Evolutionary conservation across 2,888 invertebrate genomes (phyloP).

Genomic region (Calameuta pallipes): DNA sequence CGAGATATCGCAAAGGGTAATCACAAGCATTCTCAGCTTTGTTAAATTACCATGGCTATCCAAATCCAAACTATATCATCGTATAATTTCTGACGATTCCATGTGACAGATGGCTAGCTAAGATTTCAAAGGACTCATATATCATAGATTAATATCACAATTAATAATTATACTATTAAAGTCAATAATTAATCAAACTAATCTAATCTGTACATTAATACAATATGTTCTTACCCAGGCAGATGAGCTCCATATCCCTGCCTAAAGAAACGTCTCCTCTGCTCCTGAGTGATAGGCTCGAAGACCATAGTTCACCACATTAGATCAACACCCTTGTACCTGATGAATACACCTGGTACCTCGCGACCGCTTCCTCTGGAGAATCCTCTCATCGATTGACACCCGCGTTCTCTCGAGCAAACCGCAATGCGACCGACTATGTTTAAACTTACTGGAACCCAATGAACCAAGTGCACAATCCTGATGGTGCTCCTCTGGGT

Average conservation of each 20-base stretch:
- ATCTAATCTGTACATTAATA: background rate
- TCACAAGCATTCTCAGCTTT: background rate
- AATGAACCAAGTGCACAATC: background rate
- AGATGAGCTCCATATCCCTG: conserved; percentile 74
- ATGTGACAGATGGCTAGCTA: background rate
- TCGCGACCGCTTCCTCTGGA: background rate
- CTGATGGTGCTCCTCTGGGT: background rate
- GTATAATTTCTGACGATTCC: background rate
- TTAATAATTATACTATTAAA: no score
- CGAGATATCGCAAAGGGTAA: background rate
- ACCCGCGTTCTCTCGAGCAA: background rate
- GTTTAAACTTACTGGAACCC: background rate
- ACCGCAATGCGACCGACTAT: background rate
- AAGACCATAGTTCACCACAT: conserved; percentile 67
- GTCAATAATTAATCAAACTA: background rate
- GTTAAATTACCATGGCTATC: background rate
- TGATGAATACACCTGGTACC: conserved; percentile 7
- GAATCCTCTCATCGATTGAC: background rate
- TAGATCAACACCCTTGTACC: conserved; percentile 3
- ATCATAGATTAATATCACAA: background rate
- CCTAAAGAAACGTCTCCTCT: conserved; percentile 71
- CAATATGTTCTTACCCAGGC: conserved; percentile 70
- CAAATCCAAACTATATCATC: background rate
- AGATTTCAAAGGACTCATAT: background rate
- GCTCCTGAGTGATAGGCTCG: conserved; percentile 72